phyloP scores from a whole-genome alignment of 2,113 vertebrate genomes.

The Protobothrops mucrosquamatus region DNA sequence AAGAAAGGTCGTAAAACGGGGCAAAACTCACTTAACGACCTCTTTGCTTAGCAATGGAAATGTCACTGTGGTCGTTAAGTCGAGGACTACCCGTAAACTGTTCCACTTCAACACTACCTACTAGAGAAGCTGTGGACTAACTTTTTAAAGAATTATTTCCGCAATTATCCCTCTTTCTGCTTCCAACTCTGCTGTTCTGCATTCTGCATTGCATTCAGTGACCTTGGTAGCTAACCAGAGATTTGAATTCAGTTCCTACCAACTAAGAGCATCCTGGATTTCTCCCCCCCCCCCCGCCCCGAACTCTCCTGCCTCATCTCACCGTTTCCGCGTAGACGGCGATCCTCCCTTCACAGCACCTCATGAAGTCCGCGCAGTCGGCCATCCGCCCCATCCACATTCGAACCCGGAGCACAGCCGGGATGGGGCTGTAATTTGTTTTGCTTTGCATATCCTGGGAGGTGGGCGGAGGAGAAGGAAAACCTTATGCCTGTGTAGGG shows the following conservation, averaged over 20 bases:
- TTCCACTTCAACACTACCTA: no score
- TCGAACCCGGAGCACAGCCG: conserved; percentile 63
- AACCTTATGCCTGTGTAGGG: no score
- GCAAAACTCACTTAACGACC: no score
- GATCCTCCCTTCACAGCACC: conserved; percentile 46
- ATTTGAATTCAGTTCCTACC: neutral
- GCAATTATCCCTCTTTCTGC: no score
- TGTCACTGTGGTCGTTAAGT: no score
- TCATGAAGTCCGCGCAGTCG: conserved; percentile 51
- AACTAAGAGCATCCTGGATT: rapidly evolving
- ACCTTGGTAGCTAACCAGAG: neutral
- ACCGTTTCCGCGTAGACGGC: conserved; percentile 59
- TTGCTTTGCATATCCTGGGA: neutral
- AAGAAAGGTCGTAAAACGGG: no score
- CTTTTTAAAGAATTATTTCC: no score
- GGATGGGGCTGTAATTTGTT: conserved; percentile 6
- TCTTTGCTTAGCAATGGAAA: no score
- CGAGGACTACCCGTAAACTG: no score
- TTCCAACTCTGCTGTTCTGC: no score
- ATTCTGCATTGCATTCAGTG: no score
- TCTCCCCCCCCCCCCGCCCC: rapidly evolving
- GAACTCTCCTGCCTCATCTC: neutral
- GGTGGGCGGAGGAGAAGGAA: neutral
- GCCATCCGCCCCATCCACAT: conserved; percentile 67
- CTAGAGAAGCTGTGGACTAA: no score